Evolutionary conservation across 1,140 invertebrate species (phyloP).

Genomic region (Procambarus virginalis): DNA sequence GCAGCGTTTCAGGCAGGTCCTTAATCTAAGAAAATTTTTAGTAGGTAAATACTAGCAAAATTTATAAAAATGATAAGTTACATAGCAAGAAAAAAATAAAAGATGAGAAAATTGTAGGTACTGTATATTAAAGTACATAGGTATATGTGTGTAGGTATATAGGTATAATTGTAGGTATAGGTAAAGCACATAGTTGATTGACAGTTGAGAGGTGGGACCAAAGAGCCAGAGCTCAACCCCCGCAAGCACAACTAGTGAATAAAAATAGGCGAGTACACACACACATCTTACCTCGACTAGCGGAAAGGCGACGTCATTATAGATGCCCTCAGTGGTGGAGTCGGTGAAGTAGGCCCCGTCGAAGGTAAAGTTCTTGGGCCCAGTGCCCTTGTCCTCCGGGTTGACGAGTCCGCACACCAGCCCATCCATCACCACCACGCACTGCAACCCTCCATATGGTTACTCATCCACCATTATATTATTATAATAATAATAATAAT

Average conservation of each 20-base stretch:
- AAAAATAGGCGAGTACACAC: no score
- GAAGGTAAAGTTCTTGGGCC: slow-evolving; percentile 84
- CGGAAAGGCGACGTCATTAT: slow-evolving; percentile 82
- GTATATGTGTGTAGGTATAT: neutral
- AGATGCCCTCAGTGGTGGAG: slow-evolving; percentile 81
- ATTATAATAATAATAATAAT: neutral
- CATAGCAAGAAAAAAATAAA: no score
- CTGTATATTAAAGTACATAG: no score
- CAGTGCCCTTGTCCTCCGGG: slow-evolving; percentile 77
- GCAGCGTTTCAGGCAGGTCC: no score
- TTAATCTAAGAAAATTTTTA: no score
- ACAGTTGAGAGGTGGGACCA: neutral
- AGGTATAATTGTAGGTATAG: neutral
- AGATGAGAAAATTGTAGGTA: no score
- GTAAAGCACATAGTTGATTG: neutral
- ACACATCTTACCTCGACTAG: slow-evolving; percentile 79
- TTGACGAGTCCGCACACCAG: slow-evolving; percentile 78
- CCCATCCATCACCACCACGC: slow-evolving; percentile 83
- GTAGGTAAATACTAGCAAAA: no score
- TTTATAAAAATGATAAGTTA: no score
- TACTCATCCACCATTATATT: neutral
- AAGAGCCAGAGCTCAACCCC: neutral
- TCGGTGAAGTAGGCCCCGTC: slow-evolving; percentile 81
- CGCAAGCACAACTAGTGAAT: no score
- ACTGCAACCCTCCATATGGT: slow-evolving; percentile 74